Percentiles rank a stretch among this genome's conserved stretches.
phyloP scores from a whole-genome alignment of 2,113 vertebrate genomes.

The Hippocampus barbouri region DNA sequence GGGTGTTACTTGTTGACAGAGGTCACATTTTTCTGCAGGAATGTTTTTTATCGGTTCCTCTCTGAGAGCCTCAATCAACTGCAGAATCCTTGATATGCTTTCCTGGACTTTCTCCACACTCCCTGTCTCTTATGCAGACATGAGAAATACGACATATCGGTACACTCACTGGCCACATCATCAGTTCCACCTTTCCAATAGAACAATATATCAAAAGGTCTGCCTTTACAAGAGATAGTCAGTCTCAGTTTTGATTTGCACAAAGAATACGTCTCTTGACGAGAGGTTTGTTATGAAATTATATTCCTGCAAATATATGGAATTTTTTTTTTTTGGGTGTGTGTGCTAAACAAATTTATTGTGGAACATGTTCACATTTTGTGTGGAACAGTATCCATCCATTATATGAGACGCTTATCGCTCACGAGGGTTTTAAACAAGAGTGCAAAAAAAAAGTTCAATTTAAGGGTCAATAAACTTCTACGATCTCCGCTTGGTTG shows the following conservation, averaged over 20 bases:
- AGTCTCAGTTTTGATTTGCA: not conserved
- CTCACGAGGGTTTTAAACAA: too few relatives aligned
- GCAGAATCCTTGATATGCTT: constrained; percentile 61
- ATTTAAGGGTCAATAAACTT: too few relatives aligned
- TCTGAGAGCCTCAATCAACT: constrained; percentile 62
- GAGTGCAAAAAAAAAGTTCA: too few relatives aligned
- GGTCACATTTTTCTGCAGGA: constrained; percentile 31
- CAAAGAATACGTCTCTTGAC: too few relatives aligned
- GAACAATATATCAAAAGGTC: not conserved
- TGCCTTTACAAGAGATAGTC: not conserved
- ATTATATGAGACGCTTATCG: too few relatives aligned
- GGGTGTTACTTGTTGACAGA: constrained; percentile 40
- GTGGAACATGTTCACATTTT: too few relatives aligned
- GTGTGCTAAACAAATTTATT: too few relatives aligned
- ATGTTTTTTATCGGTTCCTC: constrained; percentile 46
- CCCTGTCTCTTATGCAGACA: constrained; percentile 60
- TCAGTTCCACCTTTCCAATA: not conserved
- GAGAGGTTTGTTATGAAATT: too few relatives aligned
- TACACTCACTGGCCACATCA: not conserved
- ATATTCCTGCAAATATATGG: too few relatives aligned
- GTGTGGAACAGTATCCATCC: too few relatives aligned
- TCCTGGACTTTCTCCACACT: constrained; percentile 60
- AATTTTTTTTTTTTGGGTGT: too few relatives aligned
- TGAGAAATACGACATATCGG: not conserved
- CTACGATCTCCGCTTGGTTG: too few relatives aligned